These are phyloP conservation scores for Rhyzopertha dominica DNA, from an alignment of 1,140 invertebrate genomes.

Conservation along the genomic window DNA sequence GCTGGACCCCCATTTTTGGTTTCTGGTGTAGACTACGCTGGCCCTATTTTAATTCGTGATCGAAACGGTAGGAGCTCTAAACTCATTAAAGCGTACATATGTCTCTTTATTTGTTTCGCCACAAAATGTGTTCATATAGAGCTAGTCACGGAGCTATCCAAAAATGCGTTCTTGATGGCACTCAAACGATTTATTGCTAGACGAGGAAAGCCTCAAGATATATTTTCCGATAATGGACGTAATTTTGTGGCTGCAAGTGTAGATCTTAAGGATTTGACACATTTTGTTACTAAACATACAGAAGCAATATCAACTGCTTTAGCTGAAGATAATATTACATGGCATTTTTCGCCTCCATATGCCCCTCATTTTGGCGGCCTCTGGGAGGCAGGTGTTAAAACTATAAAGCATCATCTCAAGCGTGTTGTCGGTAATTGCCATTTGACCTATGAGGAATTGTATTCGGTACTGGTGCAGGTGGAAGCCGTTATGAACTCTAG, in stretches of 20 bases:
- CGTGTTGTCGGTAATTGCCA: no score
- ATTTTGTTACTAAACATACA: no score
- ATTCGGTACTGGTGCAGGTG: no score
- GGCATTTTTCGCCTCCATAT: no score
- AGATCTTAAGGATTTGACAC: slow-evolving; percentile 16
- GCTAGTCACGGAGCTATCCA: slow-evolving; percentile 8
- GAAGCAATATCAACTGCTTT: no score
- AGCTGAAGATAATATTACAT: no score
- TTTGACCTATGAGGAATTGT: no score
- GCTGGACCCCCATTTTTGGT: slow-evolving; percentile 10
- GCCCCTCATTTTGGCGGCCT: no score
- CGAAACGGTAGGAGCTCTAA: slow-evolving; percentile 16
- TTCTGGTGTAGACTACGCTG: slow-evolving; percentile 26
- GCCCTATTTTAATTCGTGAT: slow-evolving; percentile 24
- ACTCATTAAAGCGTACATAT: slow-evolving; percentile 10
- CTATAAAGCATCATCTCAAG: no score
- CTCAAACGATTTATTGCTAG: slow-evolving; percentile 12
- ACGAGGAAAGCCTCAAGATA: slow-evolving; percentile 15
- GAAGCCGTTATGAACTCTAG: no score
- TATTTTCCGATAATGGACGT: slow-evolving; percentile 38
- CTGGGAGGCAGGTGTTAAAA: no score
- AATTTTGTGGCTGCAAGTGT: slow-evolving; percentile 23
- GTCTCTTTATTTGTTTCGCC: slow-evolving; percentile 10
- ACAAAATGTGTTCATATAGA: slow-evolving; percentile 5
- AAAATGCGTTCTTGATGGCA: slow-evolving; percentile 9